Base-by-base conservation (phyloP, 2,888 invertebrate species). In the Syrista parreyssii region DNA sequence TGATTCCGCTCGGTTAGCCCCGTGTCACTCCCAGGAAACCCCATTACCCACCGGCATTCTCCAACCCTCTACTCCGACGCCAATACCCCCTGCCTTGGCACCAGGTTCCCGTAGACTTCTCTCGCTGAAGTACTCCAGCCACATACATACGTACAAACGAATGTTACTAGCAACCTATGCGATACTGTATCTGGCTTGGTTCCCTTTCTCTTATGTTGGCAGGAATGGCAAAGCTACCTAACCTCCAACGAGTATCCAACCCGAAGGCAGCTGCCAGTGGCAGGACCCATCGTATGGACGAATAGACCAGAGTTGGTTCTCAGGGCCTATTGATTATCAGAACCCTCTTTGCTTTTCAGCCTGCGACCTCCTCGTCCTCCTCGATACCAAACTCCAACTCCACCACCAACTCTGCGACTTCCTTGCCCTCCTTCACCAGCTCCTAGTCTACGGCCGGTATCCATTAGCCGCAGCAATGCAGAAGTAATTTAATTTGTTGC, bases 1-100 rank as follows among this genome's bases (percentile, higher is more conserved):
- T 91, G 91, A 91, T 91, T 91, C 91, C 91, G 90, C 90, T 91
- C 90, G 91, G 91, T 91, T 91, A 91, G 90, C 89, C 88, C 87
- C 89, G 89, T 89, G 91, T 91, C 91, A 90, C 91, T 91, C 90
- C 90, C 91, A 91, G 91, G 88, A 86, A 90, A 90, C 89, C 90
- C 90, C 87, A 90, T 90, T 90, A 90, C 89, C 90, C 88, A 80
- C 80, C 55, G 55, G 55, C 55, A 55, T 55, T 55, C 55, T 55
- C 55, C 55, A 55, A 23, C 81, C 82, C 82, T 77, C 78, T 76
- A 75, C 71, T 78, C 73, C 72, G 75, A 36, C 73, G 74, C 80
- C 78, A 72, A 68, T 69, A 36, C 36, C 75, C 73, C 36, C 71
- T 68, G 55, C 76, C 74, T 73, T 75, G 73, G 15, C 68, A 40